Conservation (phyloP, 2,113 vertebrate species). For the Nothobranchius furzeri region DNA sequence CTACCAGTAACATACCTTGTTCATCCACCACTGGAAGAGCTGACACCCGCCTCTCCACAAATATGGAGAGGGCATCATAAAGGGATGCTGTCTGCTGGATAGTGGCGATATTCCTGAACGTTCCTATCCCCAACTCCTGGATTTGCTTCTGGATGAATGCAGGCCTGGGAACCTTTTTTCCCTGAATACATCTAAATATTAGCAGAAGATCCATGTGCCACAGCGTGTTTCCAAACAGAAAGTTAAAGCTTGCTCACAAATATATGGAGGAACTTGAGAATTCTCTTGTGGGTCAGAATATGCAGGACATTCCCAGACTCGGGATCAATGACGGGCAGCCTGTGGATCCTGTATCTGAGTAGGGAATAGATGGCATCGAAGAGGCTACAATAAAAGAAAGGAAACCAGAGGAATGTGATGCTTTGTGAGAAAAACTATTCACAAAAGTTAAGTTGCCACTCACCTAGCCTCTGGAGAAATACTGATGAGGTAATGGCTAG, state of each 20-base stretch:
- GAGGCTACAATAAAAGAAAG: conserved; percentile 77
- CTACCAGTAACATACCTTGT: conserved; percentile 69
- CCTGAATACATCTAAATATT: conserved; percentile 66
- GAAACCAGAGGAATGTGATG: background rate
- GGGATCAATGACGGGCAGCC: conserved; percentile 93
- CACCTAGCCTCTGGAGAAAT: conserved; percentile 91
- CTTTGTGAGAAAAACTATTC: background rate
- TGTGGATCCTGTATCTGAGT: conserved; percentile 94
- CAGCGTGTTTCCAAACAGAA: background rate
- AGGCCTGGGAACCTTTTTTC: conserved; percentile 83
- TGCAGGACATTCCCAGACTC: conserved; percentile 90
- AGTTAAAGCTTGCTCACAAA: conserved; percentile 76
- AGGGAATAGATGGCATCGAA: conserved; percentile 92
- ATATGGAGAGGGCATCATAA: conserved; percentile 87
- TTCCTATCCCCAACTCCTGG: conserved; percentile 88
- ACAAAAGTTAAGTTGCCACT: background rate
- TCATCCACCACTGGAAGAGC: conserved; percentile 90
- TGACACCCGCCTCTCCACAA: conserved; percentile 92
- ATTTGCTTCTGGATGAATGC: conserved; percentile 84
- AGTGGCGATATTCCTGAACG: conserved; percentile 88
- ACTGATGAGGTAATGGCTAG: conserved; percentile 85
- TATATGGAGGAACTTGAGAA: conserved; percentile 95
- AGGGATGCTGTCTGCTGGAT: conserved; percentile 84
- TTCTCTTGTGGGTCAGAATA: conserved; percentile 95
- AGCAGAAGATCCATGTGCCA: background rate